Evolutionary conservation across 2,888 invertebrate species (phyloP).

Genomic region (Caenorhabditis sinica): DNA sequence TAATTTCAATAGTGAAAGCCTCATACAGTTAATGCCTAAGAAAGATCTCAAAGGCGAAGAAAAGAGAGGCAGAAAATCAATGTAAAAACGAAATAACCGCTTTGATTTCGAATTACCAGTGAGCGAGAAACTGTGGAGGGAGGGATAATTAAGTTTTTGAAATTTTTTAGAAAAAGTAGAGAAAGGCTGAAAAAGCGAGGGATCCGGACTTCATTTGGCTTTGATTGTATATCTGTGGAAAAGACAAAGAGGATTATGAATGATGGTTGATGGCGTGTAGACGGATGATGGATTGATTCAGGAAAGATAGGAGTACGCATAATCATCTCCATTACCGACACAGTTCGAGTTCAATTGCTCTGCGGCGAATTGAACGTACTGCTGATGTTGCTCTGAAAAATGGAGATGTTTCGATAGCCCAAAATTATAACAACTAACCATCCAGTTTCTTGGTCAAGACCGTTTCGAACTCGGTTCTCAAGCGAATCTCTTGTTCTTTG

Average conservation of each 20-base stretch:
- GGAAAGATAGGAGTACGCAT: constrained; percentile 68
- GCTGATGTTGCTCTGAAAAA: constrained; percentile 94
- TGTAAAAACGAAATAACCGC: constrained; percentile 50
- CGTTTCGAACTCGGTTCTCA: constrained; percentile 95
- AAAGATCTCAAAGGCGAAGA: constrained; percentile 44
- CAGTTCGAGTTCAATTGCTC: constrained; percentile 89
- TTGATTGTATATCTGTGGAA: constrained; percentile 17
- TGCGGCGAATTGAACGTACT: constrained; percentile 97
- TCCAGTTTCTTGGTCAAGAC: constrained; percentile 95
- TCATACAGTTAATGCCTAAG: constrained; percentile 59
- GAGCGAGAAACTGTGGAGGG: constrained; percentile 60
- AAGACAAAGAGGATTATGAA: constrained; percentile 6
- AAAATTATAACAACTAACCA: constrained; percentile 80
- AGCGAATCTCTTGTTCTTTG: constrained; percentile 94
- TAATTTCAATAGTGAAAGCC: constrained; percentile 39
- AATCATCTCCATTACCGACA: constrained; percentile 58
- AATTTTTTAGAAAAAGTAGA: constrained; percentile 26
- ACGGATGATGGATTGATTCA: constrained; percentile 13
- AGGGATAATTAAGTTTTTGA: not conserved
- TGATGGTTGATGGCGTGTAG: constrained; percentile 9
- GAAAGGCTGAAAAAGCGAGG: constrained; percentile 44
- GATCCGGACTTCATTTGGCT: constrained; percentile 55
- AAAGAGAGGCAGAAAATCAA: constrained; percentile 24
- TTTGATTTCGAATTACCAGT: constrained; percentile 43
- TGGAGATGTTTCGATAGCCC: not conserved